Base-by-base conservation (phyloP, 2,888 invertebrate genomes). In the Orthosia cruda region DNA sequence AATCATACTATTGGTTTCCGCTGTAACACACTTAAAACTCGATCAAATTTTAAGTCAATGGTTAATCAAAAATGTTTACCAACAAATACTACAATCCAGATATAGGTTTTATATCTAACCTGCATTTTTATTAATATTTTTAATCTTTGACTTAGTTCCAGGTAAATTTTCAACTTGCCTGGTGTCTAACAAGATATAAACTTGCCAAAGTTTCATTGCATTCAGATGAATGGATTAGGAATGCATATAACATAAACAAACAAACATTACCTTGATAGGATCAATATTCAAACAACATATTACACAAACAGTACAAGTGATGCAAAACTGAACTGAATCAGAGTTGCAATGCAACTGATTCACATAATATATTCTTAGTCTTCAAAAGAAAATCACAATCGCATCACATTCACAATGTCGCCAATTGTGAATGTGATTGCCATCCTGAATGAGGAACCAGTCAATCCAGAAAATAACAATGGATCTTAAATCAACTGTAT, bases 351-450 rank as follows among this genome's bases (percentile, higher is more conserved):
- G 65, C 32, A 54, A 67, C 23, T 49, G 23, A 70, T 40, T 55
- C 12, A 47, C 58, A 20, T 45, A 18, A 20, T 26, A 15, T 20
- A 7, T 23, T 23, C 40, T 57, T 26, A 45, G 40, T 32, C 13
- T 12, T 61, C 16, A 32, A 45, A 74, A 54, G 47, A 74, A 69
- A 54, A 54, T 40, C 20, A 57, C 69, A 69, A 75, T 52, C 20
- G 9, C 32, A 47, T 15, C 26, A 9, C 40, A 40, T 40, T 40
- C 9, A 40, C 54, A 69, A 66, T 75, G 61, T 69, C 3, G 18
- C 57, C 61, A 58, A 69, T 63, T 80, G 70, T 67, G 23, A 16
- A 23, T 47, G 18, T 54, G 49, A 64, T 61, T 72, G 58, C 23
- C 59, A 50, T 77, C 76, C 64, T 40, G 63, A 64, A 50, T 77